phyloP scores from a whole-genome alignment of 1,140 invertebrate species.

The Achroia grisella region DNA sequence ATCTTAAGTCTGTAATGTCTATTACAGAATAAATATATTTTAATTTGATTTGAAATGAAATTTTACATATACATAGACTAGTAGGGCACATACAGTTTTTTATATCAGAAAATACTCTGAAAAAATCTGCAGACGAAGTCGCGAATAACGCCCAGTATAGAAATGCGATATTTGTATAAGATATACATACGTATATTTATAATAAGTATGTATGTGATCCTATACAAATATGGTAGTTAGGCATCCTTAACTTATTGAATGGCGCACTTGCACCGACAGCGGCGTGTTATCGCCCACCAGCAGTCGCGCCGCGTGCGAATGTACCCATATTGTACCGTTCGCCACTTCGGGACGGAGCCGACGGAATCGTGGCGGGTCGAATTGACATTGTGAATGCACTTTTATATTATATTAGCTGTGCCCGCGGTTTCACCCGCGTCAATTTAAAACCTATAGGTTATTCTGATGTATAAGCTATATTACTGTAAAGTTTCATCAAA shows the following conservation, averaged over 20 bases:
- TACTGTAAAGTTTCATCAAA: too few relatives aligned
- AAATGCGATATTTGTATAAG: neutral
- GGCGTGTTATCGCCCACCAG: conserved; percentile 16
- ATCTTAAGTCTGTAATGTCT: neutral
- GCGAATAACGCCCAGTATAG: neutral
- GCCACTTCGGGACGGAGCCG: too few relatives aligned
- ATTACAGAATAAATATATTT: neutral
- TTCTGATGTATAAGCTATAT: too few relatives aligned
- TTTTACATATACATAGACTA: too few relatives aligned
- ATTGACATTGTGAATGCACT: too few relatives aligned
- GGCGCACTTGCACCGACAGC: conserved; percentile 18
- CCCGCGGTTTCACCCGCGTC: too few relatives aligned
- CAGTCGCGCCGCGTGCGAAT: conserved; percentile 4
- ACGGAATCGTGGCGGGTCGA: too few relatives aligned
- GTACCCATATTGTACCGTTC: too few relatives aligned
- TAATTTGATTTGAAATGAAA: neutral
- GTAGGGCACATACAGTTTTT: neutral
- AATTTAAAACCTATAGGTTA: too few relatives aligned
- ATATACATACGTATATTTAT: too few relatives aligned
- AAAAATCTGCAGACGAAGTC: neutral
- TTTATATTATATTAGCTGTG: too few relatives aligned
- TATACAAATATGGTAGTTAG: neutral
- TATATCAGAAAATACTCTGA: neutral
- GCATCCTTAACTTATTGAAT: conserved; percentile 24
- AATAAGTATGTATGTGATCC: too few relatives aligned